phyloP scores from a whole-genome alignment of 2,113 vertebrate genomes.

The Phaethornis superciliosus region DNA sequence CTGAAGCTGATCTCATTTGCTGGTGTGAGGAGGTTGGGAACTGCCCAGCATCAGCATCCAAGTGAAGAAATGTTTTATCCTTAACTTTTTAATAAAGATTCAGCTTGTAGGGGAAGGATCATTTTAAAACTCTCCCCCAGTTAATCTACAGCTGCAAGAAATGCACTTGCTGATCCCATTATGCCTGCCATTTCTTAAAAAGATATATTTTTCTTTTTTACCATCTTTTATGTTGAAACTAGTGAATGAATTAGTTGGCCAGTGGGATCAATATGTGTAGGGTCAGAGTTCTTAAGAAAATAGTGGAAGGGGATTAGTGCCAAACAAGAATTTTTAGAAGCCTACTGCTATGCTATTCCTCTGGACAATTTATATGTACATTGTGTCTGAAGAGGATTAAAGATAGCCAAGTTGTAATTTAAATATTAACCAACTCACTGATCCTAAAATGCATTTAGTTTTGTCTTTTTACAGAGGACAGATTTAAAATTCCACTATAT shows the following conservation, averaged over 20 bases:
- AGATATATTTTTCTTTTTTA: not conserved
- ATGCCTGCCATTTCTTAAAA: not conserved
- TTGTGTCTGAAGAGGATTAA: not conserved
- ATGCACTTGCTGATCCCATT: not conserved
- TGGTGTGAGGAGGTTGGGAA: not conserved
- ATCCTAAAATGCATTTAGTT: not conserved
- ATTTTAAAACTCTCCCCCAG: not conserved
- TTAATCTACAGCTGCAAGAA: not conserved
- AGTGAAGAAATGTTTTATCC: not conserved
- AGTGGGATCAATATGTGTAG: not conserved
- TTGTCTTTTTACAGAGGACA: not conserved
- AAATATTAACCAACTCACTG: not conserved
- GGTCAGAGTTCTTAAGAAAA: not conserved
- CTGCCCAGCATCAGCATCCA: not conserved
- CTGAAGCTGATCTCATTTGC: not conserved
- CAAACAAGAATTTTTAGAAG: not conserved
- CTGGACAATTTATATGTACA: not conserved
- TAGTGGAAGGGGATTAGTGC: not conserved
- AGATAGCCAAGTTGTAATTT: not conserved
- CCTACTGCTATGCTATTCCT: not conserved
- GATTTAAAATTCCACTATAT: not conserved
- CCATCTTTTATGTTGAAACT: not conserved
- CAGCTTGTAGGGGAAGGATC: not conserved
- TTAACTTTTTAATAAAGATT: rapidly evolving
- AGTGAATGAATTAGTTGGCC: not conserved